phyloP scores from a whole-genome alignment of 2,797 vertebrate genomes.

The Heteromormyrus szaboi region DNA sequence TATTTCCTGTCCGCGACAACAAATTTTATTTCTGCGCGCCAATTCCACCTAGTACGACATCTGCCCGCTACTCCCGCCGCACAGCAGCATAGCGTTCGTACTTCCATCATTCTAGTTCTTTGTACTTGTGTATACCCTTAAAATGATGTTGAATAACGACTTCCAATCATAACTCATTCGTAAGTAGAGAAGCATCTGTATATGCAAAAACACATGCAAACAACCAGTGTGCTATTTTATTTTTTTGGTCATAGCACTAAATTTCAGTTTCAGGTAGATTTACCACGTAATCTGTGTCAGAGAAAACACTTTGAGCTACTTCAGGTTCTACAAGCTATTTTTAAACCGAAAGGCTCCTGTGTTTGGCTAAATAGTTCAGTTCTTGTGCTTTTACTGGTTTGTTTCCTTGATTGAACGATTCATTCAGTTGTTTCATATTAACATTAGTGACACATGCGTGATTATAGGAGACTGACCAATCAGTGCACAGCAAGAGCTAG shows the following conservation, averaged over 20 bases:
- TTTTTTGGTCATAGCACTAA: not conserved
- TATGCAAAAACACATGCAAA: not conserved
- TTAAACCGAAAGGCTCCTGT: not conserved
- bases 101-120: not conserved
- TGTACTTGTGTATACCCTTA: not conserved
- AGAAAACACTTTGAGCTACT: not conserved
- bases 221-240: not conserved
- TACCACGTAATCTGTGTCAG: not conserved
- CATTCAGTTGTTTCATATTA: not conserved
- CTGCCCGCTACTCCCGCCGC: not conserved
- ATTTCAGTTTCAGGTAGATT: not conserved
- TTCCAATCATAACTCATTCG: not conserved
- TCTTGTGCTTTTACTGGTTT: not conserved
- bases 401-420: not conserved
- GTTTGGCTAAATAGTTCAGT: not conserved
- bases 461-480: not conserved
- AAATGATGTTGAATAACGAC: not conserved
- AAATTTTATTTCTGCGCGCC: not conserved
- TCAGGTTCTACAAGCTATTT: not conserved
- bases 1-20: not conserved
- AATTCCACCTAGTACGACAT: not conserved
- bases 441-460: not conserved
- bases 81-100: not conserved
- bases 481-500: not conserved
- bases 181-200: not conserved